These are phyloP conservation scores for Spheniscus humboldti DNA, from an alignment of 2,797 vertebrate species.

Conservation along the genomic window DNA sequence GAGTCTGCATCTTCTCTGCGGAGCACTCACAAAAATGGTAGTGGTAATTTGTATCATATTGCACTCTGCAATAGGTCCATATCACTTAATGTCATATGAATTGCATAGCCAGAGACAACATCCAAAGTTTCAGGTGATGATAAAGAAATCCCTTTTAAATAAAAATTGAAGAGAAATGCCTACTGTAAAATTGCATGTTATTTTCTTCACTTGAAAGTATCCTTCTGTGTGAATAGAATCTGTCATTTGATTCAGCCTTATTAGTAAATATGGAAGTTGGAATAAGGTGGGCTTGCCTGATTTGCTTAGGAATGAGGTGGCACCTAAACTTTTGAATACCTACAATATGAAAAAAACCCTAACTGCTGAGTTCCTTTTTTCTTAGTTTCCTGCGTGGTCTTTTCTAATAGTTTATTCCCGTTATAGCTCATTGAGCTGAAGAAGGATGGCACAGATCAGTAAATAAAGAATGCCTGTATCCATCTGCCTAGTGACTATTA, in stretches of 20 bases:
- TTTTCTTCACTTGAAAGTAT: neutral
- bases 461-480: constrained; percentile 12
- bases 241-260: neutral
- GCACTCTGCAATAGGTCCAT: neutral
- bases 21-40: neutral
- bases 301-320: neutral
- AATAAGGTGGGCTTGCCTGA: neutral
- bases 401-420: neutral
- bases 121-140: neutral
- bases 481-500: neutral
- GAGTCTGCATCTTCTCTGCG: neutral
- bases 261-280: neutral
- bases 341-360: neutral
- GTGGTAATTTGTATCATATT: neutral
- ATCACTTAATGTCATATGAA: neutral
- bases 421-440: neutral
- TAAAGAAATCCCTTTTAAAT: neutral
- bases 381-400: neutral
- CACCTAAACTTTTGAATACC: neutral
- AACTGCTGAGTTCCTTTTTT: neutral
- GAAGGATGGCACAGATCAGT: neutral
- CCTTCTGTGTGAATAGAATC: neutral
- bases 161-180: neutral
- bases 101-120: neutral
- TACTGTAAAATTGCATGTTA: neutral